Evolutionary conservation across 2,113 vertebrate genomes (phyloP).

Genomic region (Silurus glanis): DNA sequence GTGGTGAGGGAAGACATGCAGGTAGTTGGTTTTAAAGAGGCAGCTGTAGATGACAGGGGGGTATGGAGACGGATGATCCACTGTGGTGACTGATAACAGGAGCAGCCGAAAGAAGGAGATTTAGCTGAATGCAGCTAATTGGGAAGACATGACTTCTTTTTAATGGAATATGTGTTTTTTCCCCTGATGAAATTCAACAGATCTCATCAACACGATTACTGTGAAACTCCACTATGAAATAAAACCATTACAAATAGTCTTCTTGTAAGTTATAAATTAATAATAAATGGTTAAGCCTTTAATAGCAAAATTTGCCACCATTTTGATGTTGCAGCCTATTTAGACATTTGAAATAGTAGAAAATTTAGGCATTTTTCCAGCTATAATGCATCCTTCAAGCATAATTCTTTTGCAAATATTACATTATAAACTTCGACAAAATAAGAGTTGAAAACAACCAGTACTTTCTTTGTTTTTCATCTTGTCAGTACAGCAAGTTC

Average conservation of each 20-base stretch:
- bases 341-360: not conserved
- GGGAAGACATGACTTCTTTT: not conserved
- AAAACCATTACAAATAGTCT: not conserved
- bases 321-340: not conserved
- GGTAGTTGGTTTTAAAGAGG: too few species aligned
- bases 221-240: not conserved
- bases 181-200: not conserved
- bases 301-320: not conserved
- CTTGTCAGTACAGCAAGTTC: constrained; percentile 40
- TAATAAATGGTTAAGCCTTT: not conserved
- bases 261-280: not conserved
- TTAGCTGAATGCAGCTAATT: not conserved
- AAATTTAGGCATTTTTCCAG: too few species aligned
- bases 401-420: not conserved
- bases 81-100: too few species aligned
- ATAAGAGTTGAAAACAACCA: not conserved
- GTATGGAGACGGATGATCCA: too few species aligned
- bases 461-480: constrained; percentile 34
- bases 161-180: not conserved
- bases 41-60: too few species aligned
- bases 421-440: not conserved
- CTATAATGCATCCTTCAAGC: not conserved
- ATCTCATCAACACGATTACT: not conserved
- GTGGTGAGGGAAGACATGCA: too few species aligned
- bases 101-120: too few species aligned